Evolutionary conservation across 2,113 vertebrate genomes (phyloP).

Genomic region (Callaeas wilsoni): DNA sequence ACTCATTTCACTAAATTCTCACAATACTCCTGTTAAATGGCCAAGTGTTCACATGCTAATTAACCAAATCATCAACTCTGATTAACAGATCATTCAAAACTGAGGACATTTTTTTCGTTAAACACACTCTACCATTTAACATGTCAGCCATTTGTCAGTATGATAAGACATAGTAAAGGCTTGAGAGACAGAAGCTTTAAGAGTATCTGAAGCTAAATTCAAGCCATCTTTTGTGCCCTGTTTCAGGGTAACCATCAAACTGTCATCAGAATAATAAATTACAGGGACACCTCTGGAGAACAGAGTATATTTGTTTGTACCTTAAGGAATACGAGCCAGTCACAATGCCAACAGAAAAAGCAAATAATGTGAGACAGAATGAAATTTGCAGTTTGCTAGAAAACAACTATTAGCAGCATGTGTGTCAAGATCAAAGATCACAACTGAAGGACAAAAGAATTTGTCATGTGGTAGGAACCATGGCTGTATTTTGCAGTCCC

Average conservation of each 20-base stretch:
- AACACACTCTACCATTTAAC: constrained; percentile 18
- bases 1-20: constrained; percentile 6
- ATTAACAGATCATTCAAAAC: constrained; percentile 62
- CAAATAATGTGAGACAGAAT: neutral
- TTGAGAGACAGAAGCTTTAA: constrained; percentile 54
- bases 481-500: neutral
- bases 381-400: neutral
- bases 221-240: constrained; percentile 58
- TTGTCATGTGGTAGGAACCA: neutral
- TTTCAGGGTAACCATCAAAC: constrained; percentile 67
- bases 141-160: constrained; percentile 65
- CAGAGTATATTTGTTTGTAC: constrained; percentile 55
- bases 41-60: constrained; percentile 49
- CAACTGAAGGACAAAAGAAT: constrained; percentile 31
- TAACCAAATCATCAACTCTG: constrained; percentile 55
- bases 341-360: constrained; percentile 24
- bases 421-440: neutral
- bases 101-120: constrained; percentile 38
- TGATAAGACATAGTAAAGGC: constrained; percentile 10
- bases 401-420: neutral
- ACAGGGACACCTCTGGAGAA: constrained; percentile 36
- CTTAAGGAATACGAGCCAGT: constrained; percentile 44
- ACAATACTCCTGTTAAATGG: constrained; percentile 48
- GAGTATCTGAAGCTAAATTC: constrained; percentile 59
- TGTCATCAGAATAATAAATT: constrained; percentile 69